These are phyloP conservation scores for Ptychoptera albimana DNA, from an alignment of 2,888 invertebrate species.

Conservation along the genomic window DNA sequence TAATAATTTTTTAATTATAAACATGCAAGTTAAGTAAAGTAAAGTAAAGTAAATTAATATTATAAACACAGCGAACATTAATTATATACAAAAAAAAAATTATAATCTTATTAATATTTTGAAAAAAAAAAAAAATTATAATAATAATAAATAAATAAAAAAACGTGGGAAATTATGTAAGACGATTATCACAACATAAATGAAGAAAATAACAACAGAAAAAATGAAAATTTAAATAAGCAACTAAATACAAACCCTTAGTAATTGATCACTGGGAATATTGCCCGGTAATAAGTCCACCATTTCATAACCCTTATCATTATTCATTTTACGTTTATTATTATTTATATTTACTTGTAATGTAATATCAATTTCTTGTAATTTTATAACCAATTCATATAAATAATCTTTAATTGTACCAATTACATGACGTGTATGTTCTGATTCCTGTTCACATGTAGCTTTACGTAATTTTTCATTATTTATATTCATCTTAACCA, in stretches of 20 bases:
- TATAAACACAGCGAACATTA: too few relatives aligned
- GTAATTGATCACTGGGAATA: conserved; percentile 1
- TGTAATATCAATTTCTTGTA: conserved; percentile 28
- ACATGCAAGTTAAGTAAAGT: too few relatives aligned
- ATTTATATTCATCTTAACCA: conserved; percentile 41
- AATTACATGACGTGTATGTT: conserved; percentile 21
- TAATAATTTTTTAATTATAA: too few relatives aligned
- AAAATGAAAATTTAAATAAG: neutral
- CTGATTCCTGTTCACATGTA: conserved; percentile 25
- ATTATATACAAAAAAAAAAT: too few relatives aligned
- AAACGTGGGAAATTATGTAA: too few relatives aligned
- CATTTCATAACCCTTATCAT: neutral
- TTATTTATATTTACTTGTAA: neutral
- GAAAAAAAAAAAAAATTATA: too few relatives aligned
- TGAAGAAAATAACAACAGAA: neutral
- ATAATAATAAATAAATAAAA: too few relatives aligned
- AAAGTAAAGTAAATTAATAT: too few relatives aligned
- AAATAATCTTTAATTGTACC: conserved; percentile 25
- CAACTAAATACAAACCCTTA: neutral
- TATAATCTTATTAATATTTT: too few relatives aligned
- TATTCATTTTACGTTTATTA: conserved; percentile 2
- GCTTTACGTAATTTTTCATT: conserved; percentile 31
- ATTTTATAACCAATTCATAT: conserved; percentile 28
- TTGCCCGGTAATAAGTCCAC: neutral
- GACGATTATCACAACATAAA: too few relatives aligned